Percentiles rank a stretch among this genome's conserved stretches.
Conservation (phyloP, 2,113 vertebrate genomes). For the Ophthalmolycus amberensis region DNA sequence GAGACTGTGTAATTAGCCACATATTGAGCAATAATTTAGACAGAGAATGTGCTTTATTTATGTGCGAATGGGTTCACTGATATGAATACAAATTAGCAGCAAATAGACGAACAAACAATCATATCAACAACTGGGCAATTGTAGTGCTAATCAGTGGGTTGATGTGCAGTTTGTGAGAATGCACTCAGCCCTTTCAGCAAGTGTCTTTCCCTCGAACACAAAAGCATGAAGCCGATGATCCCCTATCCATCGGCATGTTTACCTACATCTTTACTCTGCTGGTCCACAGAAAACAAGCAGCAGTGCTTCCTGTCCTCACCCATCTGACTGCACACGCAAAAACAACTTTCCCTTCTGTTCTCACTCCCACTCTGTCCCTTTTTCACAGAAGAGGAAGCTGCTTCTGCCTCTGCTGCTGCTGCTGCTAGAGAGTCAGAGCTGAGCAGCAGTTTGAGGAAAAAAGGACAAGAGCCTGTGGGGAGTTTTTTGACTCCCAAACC, state of each 20-base stretch:
- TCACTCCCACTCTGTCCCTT: constrained; percentile 74
- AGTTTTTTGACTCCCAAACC: constrained; percentile 62
- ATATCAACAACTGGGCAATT: constrained; percentile 37
- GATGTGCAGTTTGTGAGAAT: not conserved
- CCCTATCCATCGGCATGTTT: constrained; percentile 11
- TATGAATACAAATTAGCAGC: constrained; percentile 35
- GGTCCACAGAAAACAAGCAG: constrained; percentile 31
- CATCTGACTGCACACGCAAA: constrained; percentile 23
- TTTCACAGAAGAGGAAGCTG: constrained; percentile 76
- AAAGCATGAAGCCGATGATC: constrained; percentile 1
- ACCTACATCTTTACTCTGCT: constrained; percentile 8
- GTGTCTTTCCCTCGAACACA: constrained; percentile 1
- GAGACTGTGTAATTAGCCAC: not conserved
- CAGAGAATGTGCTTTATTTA: not conserved
- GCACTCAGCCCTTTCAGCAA: not conserved
- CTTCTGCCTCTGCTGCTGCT: constrained; percentile 14
- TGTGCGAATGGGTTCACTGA: not conserved
- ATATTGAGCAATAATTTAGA: constrained; percentile 5
- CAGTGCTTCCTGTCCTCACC: constrained; percentile 56
- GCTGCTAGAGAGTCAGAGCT: constrained; percentile 60
- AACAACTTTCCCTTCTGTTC: constrained; percentile 55
- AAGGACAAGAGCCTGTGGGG: constrained; percentile 63
- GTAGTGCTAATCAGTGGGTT: constrained; percentile 4
- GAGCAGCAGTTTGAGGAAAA: constrained; percentile 53
- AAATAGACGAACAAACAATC: constrained; percentile 16